Base-by-base conservation (phyloP, 2,113 vertebrate species). In the Agelaius phoeniceus region DNA sequence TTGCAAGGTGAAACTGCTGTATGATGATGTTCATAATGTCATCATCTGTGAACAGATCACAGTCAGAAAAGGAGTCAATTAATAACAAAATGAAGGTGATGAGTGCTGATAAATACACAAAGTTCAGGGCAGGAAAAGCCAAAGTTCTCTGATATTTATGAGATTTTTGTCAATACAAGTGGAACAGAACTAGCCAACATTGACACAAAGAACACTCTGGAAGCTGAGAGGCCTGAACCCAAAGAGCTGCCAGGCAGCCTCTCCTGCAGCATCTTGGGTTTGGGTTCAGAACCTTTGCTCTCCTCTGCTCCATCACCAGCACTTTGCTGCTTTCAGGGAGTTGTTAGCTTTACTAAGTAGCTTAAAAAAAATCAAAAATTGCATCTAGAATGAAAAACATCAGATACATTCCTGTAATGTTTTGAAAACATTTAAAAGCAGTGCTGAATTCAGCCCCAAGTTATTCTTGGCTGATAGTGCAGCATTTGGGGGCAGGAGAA, bases 351-450 rank as follows among this genome's bases (percentile, higher is more conserved):
- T 78, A 84, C 39, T 80, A 89, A 89, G 52, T 43, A 75, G 35
- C 26, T 84, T 68, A 3, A 54, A 84, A n/a, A 57, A 57, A 86
- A 28, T 27, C 15, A 11, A 52, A 49, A 61, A 59, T 4, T 49
- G 14, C 71, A 62, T 69, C 55, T 86, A 74, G 41, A 55, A 79
- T 66, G 49, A 80, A 84, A 93, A 84, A 37, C 49, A 93, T 86
- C 75, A 86, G 75, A 88, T 62, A 59, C 75, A 84, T 93, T 93
- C 85, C 76, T 67, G 39, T 35, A 63, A 59, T 67, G 39, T 90
- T 96, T 90, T 92, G 63, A 90, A 88, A 94, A 77, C 65, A 81
- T 63, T 91, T 84, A 81, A 84, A 67, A 82, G 71, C 74, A 82
- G 74, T 31, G 19, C 39, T 68, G 54, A 59, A 75, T 90, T 85